These are phyloP conservation scores for Aspidapion aeneum DNA, from an alignment of 2,888 invertebrate species.

Conservation along the genomic window DNA sequence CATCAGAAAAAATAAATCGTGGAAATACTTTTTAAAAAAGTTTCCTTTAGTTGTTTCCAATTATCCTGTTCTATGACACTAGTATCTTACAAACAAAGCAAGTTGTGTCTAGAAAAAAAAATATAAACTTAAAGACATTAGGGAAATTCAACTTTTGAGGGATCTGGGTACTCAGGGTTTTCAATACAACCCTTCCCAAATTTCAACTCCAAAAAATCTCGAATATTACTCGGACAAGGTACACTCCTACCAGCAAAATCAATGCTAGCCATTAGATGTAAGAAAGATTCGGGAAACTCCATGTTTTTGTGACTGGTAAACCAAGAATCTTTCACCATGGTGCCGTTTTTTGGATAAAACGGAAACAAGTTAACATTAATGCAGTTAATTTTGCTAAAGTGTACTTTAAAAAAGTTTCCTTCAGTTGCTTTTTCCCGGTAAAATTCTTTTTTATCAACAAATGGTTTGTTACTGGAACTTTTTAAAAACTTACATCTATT, in stretches of 20 bases:
- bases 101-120: too few species aligned
- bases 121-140: slow-evolving; percentile 31
- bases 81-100: too few species aligned
- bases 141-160: slow-evolving; percentile 43
- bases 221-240: slow-evolving; percentile 85
- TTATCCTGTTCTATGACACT: too few species aligned
- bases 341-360: slow-evolving; percentile 74
- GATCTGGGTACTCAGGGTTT: slow-evolving; percentile 56
- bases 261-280: slow-evolving; percentile 84
- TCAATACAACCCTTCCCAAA: slow-evolving; percentile 63
- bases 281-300: slow-evolving; percentile 82
- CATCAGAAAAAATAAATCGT: too few species aligned
- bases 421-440: slow-evolving; percentile 89
- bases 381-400: slow-evolving; percentile 73
- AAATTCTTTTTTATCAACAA: slow-evolving; percentile 77
- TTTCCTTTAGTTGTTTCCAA: too few species aligned
- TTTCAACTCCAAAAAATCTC: slow-evolving; percentile 82
- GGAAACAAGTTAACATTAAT: slow-evolving; percentile 79
- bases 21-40: too few species aligned
- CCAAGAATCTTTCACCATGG: slow-evolving; percentile 84
- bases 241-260: slow-evolving; percentile 77
- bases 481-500: slow-evolving; percentile 67
- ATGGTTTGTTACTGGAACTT: slow-evolving; percentile 61
- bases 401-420: slow-evolving; percentile 83
- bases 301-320: slow-evolving; percentile 73